A percentile compares a stretch with the other conserved stretches of the same genome.
Conservation (phyloP, 2,113 vertebrate species). For the Cariama cristata region DNA sequence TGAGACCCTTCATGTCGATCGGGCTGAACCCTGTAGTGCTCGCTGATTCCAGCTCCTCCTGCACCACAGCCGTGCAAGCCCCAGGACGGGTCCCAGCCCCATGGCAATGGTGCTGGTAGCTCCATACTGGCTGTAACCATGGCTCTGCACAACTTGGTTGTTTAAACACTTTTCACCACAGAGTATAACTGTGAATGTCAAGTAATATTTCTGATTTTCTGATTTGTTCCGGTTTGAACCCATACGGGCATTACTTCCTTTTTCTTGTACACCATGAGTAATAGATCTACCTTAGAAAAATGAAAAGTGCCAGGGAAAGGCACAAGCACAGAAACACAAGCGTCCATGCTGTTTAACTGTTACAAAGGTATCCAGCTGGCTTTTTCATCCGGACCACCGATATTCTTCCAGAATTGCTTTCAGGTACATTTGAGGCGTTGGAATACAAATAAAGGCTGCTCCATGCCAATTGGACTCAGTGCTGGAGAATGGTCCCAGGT, state of each 20-base stretch:
- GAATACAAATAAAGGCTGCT: background rate
- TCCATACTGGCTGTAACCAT: background rate
- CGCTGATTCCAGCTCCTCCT: background rate
- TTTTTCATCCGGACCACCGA: background rate
- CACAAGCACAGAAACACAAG: background rate
- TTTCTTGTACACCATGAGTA: background rate
- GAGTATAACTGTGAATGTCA: background rate
- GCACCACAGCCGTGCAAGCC: rapidly evolving
- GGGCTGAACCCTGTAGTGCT: background rate
- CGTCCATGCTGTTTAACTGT: background rate
- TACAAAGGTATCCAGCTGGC: background rate
- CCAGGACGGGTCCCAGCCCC: background rate
- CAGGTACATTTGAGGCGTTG: background rate
- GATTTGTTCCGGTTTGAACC: background rate
- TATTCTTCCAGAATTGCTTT: background rate
- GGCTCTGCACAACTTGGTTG: background rate
- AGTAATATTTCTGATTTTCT: background rate
- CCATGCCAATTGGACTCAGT: background rate
- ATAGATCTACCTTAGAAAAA: background rate
- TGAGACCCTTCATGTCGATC: background rate
- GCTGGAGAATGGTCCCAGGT: background rate
- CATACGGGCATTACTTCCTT: background rate
- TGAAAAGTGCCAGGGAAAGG: background rate
- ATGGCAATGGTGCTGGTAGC: background rate
- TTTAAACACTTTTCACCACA: background rate